Evolutionary conservation across 2,113 vertebrate genomes (phyloP).

Genomic region (Willisornis vidua): DNA sequence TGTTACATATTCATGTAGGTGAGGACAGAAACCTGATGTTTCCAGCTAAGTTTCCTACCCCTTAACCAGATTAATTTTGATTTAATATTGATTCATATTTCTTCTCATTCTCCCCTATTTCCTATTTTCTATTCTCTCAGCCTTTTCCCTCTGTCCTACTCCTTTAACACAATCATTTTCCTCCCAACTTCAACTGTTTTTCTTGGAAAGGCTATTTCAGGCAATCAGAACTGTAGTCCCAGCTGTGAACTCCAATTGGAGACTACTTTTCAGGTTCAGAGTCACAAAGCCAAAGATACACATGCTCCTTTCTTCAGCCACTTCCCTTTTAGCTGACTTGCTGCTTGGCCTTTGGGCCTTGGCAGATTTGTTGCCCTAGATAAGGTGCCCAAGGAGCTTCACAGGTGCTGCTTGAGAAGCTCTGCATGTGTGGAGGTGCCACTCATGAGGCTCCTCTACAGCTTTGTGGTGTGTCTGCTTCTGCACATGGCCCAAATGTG

Average conservation of each 20-base stretch:
- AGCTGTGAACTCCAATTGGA: background rate
- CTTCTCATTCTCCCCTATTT: background rate
- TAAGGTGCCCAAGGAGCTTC: background rate
- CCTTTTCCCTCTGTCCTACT: background rate
- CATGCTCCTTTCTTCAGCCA: background rate
- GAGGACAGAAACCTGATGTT: background rate
- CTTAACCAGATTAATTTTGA: background rate
- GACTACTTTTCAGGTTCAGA: background rate
- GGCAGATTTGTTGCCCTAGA: background rate
- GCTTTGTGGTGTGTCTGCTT: background rate
- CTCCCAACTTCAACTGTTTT: background rate
- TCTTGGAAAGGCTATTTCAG: background rate
- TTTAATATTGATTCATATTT: background rate
- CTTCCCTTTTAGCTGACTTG: background rate
- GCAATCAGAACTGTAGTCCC: background rate
- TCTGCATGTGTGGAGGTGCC: background rate
- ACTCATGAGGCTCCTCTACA: background rate
- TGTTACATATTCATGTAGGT: background rate
- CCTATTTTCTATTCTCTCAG: background rate
- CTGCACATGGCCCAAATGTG: background rate
- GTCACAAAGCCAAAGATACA: background rate
- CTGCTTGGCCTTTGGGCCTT: background rate
- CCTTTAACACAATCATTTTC: background rate
- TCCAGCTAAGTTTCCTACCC: background rate
- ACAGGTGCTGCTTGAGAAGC: accelerated